Evolutionary conservation across 2,888 invertebrate species (phyloP).

Genomic region (Lycophotia porphyrea): DNA sequence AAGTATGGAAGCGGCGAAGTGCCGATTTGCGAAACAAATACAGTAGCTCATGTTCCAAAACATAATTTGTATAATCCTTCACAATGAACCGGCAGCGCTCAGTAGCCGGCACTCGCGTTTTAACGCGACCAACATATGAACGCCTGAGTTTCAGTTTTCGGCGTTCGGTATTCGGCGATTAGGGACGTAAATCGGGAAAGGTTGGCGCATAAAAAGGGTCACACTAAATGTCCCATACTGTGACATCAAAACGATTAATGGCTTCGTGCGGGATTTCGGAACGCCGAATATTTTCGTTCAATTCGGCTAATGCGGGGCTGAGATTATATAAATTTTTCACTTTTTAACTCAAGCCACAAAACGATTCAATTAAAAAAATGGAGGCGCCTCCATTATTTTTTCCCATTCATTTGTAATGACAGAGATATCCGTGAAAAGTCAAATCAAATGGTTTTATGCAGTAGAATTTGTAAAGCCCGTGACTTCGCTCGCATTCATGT

Average conservation of each 20-base stretch:
- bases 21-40: conserved; percentile 56
- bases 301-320: conserved; percentile 82
- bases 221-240: conserved; percentile 90
- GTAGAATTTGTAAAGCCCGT: conserved; percentile 54
- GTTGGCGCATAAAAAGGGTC: conserved; percentile 87
- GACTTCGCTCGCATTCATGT: conserved; percentile 42
- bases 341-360: conserved; percentile 69
- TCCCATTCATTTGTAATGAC: conserved; percentile 64
- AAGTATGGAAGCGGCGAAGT: conserved; percentile 28
- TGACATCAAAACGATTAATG: conserved; percentile 90
- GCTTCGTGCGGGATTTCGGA: conserved; percentile 81
- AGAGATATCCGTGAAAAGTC: conserved; percentile 61
- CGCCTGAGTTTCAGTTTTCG: conserved; percentile 78
- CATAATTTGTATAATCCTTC: conserved; percentile 70
- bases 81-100: conserved; percentile 69
- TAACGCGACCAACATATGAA: conserved; percentile 75
- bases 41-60: conserved; percentile 66
- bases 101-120: conserved; percentile 73
- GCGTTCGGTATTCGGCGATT: conserved; percentile 82
- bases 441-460: conserved; percentile 59
- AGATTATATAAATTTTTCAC: conserved; percentile 81
- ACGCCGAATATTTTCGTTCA: conserved; percentile 85
- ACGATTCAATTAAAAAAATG: conserved; percentile 69
- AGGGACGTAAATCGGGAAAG: conserved; percentile 83
- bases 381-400: conserved; percentile 61